A percentile compares a stretch with the other conserved stretches of the same genome.
phyloP scores from a whole-genome alignment of 1,140 invertebrate species.

The Macrocentrus cingulum region DNA sequence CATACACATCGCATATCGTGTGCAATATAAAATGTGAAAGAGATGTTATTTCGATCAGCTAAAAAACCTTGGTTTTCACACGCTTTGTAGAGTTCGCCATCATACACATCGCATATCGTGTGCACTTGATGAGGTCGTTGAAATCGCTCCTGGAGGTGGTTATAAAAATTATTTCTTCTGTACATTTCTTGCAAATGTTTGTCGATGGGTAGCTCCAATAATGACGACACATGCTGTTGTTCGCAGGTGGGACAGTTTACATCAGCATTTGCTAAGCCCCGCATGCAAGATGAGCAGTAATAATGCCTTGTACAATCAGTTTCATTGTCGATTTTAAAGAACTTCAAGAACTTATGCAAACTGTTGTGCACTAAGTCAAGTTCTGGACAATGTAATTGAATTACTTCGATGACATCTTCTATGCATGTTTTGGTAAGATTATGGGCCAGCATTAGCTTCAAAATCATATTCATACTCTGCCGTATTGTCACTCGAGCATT shows the following conservation, averaged over 20 bases:
- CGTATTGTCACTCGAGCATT: too few species aligned
- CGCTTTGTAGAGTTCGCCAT: not conserved
- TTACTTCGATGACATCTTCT: too few species aligned
- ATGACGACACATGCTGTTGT: conserved; percentile 22
- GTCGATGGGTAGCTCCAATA: conserved; percentile 17
- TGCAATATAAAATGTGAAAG: too few species aligned
- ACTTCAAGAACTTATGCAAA: too few species aligned
- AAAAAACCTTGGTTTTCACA: conserved; percentile 11
- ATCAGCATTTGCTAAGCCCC: not conserved
- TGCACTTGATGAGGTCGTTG: not conserved
- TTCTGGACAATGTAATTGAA: too few species aligned
- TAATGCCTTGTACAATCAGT: too few species aligned
- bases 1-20: too few species aligned
- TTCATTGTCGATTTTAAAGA: too few species aligned
- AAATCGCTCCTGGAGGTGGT: conserved; percentile 20
- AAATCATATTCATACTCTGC: too few species aligned
- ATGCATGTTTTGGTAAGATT: too few species aligned
- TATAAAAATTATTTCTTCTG: conserved; percentile 21
- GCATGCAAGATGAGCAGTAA: conserved; percentile 11
- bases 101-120: not conserved
- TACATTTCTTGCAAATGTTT: conserved; percentile 24
- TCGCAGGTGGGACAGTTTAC: conserved; percentile 1
- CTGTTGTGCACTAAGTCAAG: too few species aligned
- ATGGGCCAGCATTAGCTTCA: too few species aligned
- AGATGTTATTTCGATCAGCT: not conserved